These are phyloP conservation scores for Takifugu flavidus DNA, from an alignment of 2,113 vertebrate genomes.

Conservation along the genomic window DNA sequence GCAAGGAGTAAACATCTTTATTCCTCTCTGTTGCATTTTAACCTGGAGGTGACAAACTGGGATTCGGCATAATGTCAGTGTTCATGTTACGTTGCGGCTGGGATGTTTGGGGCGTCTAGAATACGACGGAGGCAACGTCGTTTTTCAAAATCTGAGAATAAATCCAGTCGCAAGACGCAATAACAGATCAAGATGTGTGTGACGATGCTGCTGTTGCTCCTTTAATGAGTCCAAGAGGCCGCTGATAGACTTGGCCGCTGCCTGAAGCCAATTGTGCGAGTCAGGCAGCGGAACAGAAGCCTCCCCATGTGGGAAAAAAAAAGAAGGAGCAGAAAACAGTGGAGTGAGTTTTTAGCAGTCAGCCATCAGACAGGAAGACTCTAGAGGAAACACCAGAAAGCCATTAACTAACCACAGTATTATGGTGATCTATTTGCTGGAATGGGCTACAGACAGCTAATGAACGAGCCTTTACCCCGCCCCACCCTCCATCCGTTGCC, in stretches of 20 bases:
- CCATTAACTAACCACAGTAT: slow-evolving; percentile 99
- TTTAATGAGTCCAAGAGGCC: slow-evolving; percentile 60
- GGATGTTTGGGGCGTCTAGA: too few relatives aligned
- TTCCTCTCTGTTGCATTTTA: too few relatives aligned
- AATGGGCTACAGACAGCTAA: slow-evolving; percentile 89
- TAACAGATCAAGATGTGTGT: slow-evolving; percentile 49
- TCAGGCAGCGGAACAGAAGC: slow-evolving; percentile 81
- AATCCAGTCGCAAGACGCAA: slow-evolving; percentile 26
- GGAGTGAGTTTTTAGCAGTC: slow-evolving; percentile 81
- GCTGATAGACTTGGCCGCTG: slow-evolving; percentile 54
- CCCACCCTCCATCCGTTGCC: slow-evolving; percentile 18
- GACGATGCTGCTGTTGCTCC: slow-evolving; percentile 49
- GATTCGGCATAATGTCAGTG: too few relatives aligned
- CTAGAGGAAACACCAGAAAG: slow-evolving; percentile 97
- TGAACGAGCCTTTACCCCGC: slow-evolving; percentile 83
- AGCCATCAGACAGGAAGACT: slow-evolving; percentile 90
- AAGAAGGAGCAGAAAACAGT: slow-evolving; percentile 46
- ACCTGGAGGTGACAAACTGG: too few relatives aligned
- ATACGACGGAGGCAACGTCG: too few relatives aligned
- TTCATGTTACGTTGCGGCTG: too few relatives aligned
- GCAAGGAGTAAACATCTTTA: too few relatives aligned
- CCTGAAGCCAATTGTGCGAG: slow-evolving; percentile 61
- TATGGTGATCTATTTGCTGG: slow-evolving; percentile 94
- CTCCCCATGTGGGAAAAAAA: slow-evolving; percentile 45
- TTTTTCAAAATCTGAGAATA: not conserved